Base-by-base conservation (phyloP, 2,797 vertebrate genomes). In the Rhyacichthys aspro region DNA sequence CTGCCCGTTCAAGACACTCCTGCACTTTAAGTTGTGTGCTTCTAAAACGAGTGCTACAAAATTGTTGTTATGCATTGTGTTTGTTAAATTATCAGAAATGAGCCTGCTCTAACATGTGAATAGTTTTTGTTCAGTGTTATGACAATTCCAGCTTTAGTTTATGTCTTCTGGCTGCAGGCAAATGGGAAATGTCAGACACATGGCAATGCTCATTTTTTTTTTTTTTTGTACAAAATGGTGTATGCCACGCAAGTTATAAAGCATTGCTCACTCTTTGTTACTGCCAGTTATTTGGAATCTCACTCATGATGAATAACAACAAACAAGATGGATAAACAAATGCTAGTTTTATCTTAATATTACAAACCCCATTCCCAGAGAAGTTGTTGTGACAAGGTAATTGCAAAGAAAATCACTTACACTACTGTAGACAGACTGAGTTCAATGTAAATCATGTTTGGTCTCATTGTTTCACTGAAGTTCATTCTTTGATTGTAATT, bases 21-120 rank as follows among this genome's bases (percentile, higher is more conserved):
- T 85, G 85, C 81, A 88, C 82, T 86, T 86, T 81, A 77, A 63
- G 48, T 38, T 54, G 45, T 43, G 47, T 63, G 54, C 53, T 46
- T 49, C 50, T 53, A 56, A 52, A 46, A 61, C 53, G 16, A 18
- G 23, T 33, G 36, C 39, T n/a, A 12, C 36, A 32, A 36, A 9
- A 36, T 34, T n/a, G 16, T 11, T 49, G 32, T 61, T 59, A 67
- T 70, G 71, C 73, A 75, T 78, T 62, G 11, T 42, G 46, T 52
- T 41, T 12, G 23, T 45, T 32, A 39, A 14, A 12, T 39, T 59
- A 59, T 52, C 16, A 53, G 33, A 28, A 28, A 28, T 28, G 19
- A 23, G 19, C 19, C 19, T 23, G 23, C 23, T 28, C 23, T 28
- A 28, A 17, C 19, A 70, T 43, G 55, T 16, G 36, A 58, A 67